Percentiles rank a stretch among this genome's conserved stretches.
Evolutionary conservation across 2,113 vertebrate genomes (phyloP).

Genomic region (Emydura subglobosa): DNA sequence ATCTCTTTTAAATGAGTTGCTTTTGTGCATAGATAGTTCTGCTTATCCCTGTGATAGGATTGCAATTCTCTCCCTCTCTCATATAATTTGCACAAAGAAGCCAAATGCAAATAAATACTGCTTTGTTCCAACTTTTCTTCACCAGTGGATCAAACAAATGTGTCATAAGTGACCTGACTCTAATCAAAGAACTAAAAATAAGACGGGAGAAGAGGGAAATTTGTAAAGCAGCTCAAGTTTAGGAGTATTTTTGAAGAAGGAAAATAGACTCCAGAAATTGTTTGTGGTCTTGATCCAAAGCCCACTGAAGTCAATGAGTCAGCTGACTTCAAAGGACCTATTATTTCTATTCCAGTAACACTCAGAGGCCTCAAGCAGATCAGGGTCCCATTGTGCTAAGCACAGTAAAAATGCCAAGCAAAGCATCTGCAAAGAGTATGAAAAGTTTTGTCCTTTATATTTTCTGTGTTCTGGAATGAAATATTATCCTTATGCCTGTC

Average conservation of each 20-base stretch:
- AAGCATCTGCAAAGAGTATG: background rate
- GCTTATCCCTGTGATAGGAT: background rate
- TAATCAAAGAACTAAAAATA: rapidly evolving
- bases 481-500: background rate
- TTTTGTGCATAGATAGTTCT: background rate
- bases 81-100: background rate
- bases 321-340: constrained; percentile 14
- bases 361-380: background rate
- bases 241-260: background rate
- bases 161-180: background rate
- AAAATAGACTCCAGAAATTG: constrained; percentile 21
- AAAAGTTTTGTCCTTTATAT: rapidly evolving
- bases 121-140: background rate
- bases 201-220: background rate
- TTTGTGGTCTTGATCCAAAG: background rate
- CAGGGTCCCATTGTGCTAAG: background rate
- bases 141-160: rapidly evolving
- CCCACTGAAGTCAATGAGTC: constrained; percentile 23
- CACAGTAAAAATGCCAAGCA: background rate
- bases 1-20: background rate
- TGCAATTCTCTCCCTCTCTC: background rate
- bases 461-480: background rate
- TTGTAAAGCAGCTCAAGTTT: constrained; percentile 14
- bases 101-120: background rate
- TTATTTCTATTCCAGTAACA: background rate